Evolutionary conservation across 2,888 invertebrate genomes (phyloP), one percentile per base, ranked within the genome.

Genomic region (Listrodromus nycthemerus): DNA sequence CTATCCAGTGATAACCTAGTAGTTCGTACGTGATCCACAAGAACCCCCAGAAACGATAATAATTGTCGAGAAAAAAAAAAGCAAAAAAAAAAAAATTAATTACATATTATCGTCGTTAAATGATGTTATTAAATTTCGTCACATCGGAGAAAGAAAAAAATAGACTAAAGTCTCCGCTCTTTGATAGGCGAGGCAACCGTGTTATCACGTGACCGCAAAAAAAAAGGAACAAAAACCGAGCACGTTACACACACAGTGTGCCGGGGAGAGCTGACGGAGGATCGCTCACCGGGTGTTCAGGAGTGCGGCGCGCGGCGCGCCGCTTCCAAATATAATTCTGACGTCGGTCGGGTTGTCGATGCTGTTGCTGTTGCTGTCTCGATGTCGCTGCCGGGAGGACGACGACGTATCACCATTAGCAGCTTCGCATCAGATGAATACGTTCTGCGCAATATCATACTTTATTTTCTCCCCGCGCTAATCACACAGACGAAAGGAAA

Each of bases 271-370:
- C 10, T 55, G 52, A 55, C 41, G 24, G 41, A 77, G 58, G 50
- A 71, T 37, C 63, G 86, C 91, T 91, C 88, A 91, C 91, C 90
- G 88, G 83, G 85, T 84, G 87, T 89, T 90, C 89, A 91, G 85
- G 86, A 88, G 65, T 84, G 86, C 63, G 83, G 86, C 80, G 77
- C 83, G 70, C 69, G 85, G 79, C 85, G 86, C 65, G 82, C 80
- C 75, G 77, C 87, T 86, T 88, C 89, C 87, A 88, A 88, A 87
- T 87, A 87, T 88, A 89, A 90, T 90, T 86, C 84, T 84, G 86
- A 87, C 85, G 86, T 79, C 66, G 75, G 74, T 79, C 33, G 70
- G 13, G 74, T 65, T 27, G 79, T 65, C 77, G 73, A 73, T 33
- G 67, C 58, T 66, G 80, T 63, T 77, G 63, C 41, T 63, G 73